Evolutionary conservation across 2,888 invertebrate species (phyloP).

Genomic region (Oasisia sp.): DNA sequence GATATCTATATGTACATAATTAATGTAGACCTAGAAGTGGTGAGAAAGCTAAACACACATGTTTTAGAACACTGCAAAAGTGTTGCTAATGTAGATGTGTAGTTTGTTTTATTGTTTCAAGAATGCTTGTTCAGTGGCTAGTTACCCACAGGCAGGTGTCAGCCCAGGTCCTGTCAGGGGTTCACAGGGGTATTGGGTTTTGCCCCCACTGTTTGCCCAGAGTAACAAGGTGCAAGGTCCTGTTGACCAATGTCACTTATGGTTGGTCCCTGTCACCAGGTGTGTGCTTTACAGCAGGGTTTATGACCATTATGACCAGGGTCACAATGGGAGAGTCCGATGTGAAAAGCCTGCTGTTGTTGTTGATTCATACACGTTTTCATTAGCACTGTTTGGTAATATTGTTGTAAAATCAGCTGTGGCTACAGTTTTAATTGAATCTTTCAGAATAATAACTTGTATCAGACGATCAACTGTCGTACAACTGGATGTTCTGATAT

Average conservation of each 20-base stretch:
- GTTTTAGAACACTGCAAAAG: background rate
- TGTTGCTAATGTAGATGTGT: background rate
- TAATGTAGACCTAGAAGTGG: background rate
- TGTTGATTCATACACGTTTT: background rate
- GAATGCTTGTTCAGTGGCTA: background rate
- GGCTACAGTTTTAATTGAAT: no score
- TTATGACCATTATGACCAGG: background rate
- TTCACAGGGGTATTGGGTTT: slow-evolving; percentile 17
- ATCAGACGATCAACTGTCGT: no score
- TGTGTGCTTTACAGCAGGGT: background rate
- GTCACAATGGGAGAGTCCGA: background rate
- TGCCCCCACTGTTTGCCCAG: background rate
- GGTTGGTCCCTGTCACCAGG: background rate
- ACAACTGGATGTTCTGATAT: no score
- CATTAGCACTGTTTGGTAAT: background rate
- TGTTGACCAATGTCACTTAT: background rate
- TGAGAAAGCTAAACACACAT: background rate
- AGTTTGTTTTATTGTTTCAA: background rate
- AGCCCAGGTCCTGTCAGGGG: background rate
- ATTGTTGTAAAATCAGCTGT: no score
- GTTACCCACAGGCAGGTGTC: background rate
- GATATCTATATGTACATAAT: background rate
- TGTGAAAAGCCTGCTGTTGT: background rate
- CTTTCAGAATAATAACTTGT: no score
- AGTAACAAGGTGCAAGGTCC: background rate